phyloP scores from a whole-genome alignment of 2,113 vertebrate species.

The Ahaetulla prasina region DNA sequence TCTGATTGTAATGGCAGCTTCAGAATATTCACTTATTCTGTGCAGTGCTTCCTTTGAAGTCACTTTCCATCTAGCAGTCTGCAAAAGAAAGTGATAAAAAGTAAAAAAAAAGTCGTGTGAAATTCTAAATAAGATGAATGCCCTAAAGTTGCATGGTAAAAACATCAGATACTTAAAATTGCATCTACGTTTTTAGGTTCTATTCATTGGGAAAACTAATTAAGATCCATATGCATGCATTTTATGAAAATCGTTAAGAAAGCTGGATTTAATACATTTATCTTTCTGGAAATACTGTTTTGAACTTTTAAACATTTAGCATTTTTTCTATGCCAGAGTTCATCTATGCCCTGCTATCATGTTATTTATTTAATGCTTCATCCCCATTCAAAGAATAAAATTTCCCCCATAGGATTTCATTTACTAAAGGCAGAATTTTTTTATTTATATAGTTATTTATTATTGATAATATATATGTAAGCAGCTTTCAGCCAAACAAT shows the following conservation, averaged over 20 bases:
- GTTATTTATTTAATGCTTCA: not conserved
- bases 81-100: not conserved
- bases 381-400: not conserved
- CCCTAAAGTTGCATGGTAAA: not conserved
- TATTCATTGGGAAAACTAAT: not conserved
- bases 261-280: not conserved
- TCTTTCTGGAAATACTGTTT: not conserved
- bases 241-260: not conserved
- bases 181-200: not conserved
- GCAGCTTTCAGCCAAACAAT: not conserved
- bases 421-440: not conserved
- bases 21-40: constrained; percentile 97
- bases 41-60: constrained; percentile 97
- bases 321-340: not conserved
- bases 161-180: not conserved
- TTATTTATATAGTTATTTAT: not conserved
- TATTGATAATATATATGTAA: not conserved
- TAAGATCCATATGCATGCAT: not conserved
- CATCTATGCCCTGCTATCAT: not conserved
- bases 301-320: not conserved
- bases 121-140: not conserved
- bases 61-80: constrained; percentile 99
- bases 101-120: not conserved
- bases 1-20: constrained; percentile 97
- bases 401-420: not conserved